phyloP scores from a whole-genome alignment of 2,797 vertebrate genomes.

The Chloroceryle amazona region DNA sequence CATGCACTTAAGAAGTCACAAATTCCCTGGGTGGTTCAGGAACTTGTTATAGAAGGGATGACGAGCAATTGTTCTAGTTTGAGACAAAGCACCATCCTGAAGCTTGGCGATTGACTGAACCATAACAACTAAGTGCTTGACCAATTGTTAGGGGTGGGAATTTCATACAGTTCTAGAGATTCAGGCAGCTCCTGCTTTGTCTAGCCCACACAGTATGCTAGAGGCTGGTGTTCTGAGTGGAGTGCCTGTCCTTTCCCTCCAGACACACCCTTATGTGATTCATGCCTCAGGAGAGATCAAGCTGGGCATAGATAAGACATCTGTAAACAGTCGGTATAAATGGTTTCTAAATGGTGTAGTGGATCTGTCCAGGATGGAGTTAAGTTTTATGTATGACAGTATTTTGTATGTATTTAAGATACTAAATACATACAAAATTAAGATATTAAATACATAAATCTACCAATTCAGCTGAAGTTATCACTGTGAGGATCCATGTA shows the following conservation, averaged over 20 bases:
- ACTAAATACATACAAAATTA: background rate
- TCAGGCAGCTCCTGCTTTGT: background rate
- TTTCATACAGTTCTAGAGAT: background rate
- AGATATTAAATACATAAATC: background rate
- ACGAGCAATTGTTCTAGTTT: background rate
- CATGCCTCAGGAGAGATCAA: background rate
- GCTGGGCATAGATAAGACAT: background rate
- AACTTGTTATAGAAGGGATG: background rate
- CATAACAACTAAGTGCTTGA: background rate
- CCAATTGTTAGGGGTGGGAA: accelerated
- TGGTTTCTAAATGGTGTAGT: background rate
- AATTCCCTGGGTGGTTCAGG: background rate
- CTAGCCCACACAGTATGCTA: accelerated
- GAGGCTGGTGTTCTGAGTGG: background rate
- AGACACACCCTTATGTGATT: background rate
- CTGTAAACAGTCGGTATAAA: background rate
- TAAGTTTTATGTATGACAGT: background rate
- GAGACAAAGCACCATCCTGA: background rate
- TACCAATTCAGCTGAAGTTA: background rate
- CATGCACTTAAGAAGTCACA: background rate
- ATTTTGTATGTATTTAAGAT: background rate
- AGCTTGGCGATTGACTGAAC: background rate
- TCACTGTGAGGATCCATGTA: background rate
- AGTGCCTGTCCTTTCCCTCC: background rate
- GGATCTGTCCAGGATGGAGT: background rate